Base-by-base conservation (phyloP, 2,113 vertebrate species). In the Thamnaconus septentrionalis region DNA sequence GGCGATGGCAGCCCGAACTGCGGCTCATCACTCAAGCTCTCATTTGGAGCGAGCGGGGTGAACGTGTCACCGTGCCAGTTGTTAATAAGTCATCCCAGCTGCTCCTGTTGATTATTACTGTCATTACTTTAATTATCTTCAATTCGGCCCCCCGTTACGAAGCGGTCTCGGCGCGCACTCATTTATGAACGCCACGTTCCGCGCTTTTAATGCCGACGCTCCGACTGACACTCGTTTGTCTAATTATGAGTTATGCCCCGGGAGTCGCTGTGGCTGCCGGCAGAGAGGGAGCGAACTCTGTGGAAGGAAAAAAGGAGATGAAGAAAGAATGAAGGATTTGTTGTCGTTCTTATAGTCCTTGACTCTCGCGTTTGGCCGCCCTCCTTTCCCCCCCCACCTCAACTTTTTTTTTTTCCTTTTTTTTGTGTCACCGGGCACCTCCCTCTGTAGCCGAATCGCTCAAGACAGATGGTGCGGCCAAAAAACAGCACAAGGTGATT, bases 121-220 rank as follows among this genome's bases (percentile, higher is more conserved):
- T 86, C 87, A 88, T 91, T 88, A 89, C 80, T 90, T 88, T 87
- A 91, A 91, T 91, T 86, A 90, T 89, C 85, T 88, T 66, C 77
- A 81, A 69, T 82, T 83, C 82, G 73, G 72, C 84, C 83, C 80
- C 80, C 78, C 49, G 74, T 84, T 84, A 84, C 80, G 76, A 79
- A 80, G 51, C 78, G 50, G 76, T 56, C 69, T 79, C 59, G 0
- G 64, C 64, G 75, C 83, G 86, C 73, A 64, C 71, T 76, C 74
- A 66, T 90, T 87, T 80, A 85, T 82, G 78, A 87, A 85, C 82
- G 80, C 75, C 79, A 76, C 74, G 64, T 84, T 85, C 70, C 44
- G 56, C 43, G 59, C 63, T 82, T 79, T 75, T 87, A 87, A 78
- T 82, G 68, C 66, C 67, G 58, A 73, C 87, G 78, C 88, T 87